phyloP scores from a whole-genome alignment of 2,113 vertebrate species.

The Gymnogyps californianus region DNA sequence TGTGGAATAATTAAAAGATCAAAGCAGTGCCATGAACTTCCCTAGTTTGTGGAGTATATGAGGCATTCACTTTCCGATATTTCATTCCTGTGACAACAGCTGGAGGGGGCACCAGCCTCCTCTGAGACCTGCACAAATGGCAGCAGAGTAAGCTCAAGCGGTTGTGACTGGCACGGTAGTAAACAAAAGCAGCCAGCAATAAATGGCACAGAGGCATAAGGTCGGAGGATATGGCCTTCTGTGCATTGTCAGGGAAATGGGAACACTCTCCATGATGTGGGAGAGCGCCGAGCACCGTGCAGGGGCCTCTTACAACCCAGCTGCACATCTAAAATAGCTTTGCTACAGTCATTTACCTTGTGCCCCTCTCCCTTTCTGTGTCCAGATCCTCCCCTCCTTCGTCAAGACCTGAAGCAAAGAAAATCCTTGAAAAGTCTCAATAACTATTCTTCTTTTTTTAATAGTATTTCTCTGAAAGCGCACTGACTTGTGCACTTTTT shows the following conservation, averaged over 20 bases:
- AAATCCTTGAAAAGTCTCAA: background rate
- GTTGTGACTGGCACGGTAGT: background rate
- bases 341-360: background rate
- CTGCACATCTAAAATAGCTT: background rate
- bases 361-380: background rate
- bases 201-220: background rate
- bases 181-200: background rate
- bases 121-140: background rate
- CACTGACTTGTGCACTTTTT: background rate
- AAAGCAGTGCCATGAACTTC: background rate
- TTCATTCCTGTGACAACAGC: background rate
- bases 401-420: background rate
- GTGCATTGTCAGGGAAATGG: background rate
- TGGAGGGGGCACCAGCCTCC: background rate
- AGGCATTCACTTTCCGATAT: background rate
- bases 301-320: background rate
- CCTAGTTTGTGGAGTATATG: background rate
- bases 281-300: rapidly evolving
- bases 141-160: background rate
- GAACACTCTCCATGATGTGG: background rate
- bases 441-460: background rate
- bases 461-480: background rate
- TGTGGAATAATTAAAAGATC: slow-evolving; percentile 26
- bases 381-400: background rate
- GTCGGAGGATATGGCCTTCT: background rate